Conservation (phyloP, 1,140 invertebrate genomes). For the Paraescarpia echinospica region DNA sequence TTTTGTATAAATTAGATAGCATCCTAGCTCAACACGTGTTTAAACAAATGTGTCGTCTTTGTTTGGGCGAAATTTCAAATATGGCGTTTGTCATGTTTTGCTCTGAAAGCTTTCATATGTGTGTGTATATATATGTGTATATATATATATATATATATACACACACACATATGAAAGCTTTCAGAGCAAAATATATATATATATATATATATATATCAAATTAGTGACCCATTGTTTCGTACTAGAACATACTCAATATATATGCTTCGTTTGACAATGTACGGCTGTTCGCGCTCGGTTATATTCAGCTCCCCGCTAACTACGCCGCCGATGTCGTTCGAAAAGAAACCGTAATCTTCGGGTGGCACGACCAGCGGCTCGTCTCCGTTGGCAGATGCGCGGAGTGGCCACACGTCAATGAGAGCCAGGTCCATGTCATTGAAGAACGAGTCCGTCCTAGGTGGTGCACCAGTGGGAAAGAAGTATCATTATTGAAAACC, state of each 20-base stretch:
- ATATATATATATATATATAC: too few relatives aligned
- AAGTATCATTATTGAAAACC: background rate
- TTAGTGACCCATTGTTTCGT: background rate
- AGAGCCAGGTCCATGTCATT: background rate
- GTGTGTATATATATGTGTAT: too few relatives aligned
- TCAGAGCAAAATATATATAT: too few relatives aligned
- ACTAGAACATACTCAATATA: background rate
- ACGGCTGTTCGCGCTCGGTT: background rate
- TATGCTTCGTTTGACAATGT: background rate
- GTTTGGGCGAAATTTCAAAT: too few relatives aligned
- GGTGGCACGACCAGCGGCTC: background rate
- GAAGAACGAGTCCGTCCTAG: background rate
- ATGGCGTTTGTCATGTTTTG: too few relatives aligned
- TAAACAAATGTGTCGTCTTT: too few relatives aligned
- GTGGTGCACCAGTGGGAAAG: background rate
- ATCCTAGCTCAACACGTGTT: too few relatives aligned
- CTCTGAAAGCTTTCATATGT: too few relatives aligned
- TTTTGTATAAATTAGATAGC: too few relatives aligned
- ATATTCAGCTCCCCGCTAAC: background rate
- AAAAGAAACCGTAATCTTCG: background rate
- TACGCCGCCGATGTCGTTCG: background rate
- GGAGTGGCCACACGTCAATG: background rate
- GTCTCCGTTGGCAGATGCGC: background rate
- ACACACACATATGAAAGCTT: too few relatives aligned
- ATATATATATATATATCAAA: too few relatives aligned